Evolutionary conservation across 2,888 invertebrate species (phyloP).

Genomic region (Julus scanicus): DNA sequence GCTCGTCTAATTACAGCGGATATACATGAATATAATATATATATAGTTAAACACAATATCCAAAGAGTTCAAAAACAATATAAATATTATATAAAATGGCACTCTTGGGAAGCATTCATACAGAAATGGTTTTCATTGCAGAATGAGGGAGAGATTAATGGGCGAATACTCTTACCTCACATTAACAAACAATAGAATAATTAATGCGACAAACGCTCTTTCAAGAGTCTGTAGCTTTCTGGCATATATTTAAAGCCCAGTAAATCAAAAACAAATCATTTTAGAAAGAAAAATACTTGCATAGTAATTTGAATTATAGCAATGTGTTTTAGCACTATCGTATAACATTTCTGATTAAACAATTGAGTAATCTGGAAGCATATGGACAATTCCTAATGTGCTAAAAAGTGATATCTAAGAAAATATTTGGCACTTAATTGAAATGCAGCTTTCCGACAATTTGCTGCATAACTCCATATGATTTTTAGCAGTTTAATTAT

Average conservation of each 20-base stretch:
- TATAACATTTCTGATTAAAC: not conserved
- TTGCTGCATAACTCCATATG: not conserved
- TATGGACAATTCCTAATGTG: not conserved
- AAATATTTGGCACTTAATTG: constrained; percentile 20
- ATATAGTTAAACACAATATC: constrained; percentile 44
- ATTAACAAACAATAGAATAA: constrained; percentile 7
- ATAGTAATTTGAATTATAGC: not conserved
- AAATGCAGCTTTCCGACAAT: not conserved
- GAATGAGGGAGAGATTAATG: not conserved
- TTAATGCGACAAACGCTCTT: not conserved
- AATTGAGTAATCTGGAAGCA: not conserved
- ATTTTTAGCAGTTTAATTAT: no score
- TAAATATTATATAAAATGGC: constrained; percentile 47
- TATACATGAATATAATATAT: not conserved
- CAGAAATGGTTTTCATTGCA: not conserved
- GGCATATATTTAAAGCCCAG: not conserved
- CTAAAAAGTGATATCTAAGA: not conserved
- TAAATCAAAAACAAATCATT: not conserved
- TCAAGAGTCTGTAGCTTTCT: not conserved
- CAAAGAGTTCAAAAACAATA: not conserved
- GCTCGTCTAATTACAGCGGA: constrained; percentile 31
- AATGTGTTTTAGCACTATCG: not conserved
- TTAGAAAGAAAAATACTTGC: not conserved
- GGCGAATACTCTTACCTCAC: not conserved
- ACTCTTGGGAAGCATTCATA: constrained; percentile 16